These are phyloP conservation scores for Drosophila recens DNA, from an alignment of 2,888 invertebrate species.

Conservation along the genomic window DNA sequence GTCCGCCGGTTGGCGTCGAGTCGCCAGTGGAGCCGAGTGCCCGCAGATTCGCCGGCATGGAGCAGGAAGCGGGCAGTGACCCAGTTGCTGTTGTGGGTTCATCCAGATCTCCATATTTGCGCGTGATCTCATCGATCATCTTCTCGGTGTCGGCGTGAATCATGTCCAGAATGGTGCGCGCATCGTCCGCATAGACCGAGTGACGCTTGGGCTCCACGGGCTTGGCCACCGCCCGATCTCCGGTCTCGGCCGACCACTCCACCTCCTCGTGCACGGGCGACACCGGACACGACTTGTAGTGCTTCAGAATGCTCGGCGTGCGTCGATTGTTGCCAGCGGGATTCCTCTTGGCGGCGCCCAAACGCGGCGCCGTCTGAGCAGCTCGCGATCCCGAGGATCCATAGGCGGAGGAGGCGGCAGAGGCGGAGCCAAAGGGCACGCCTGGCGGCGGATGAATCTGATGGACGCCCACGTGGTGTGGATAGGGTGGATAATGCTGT, in stretches of 20 bases:
- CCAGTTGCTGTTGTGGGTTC: constrained; percentile 53
- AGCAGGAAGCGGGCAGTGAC: constrained; percentile 77
- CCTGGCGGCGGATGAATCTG: constrained; percentile 83
- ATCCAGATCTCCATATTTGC: constrained; percentile 88
- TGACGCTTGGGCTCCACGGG: constrained; percentile 84
- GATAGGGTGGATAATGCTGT: constrained; percentile 85
- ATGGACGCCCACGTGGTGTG: constrained; percentile 85
- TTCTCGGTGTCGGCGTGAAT: constrained; percentile 89
- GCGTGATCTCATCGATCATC: constrained; percentile 89
- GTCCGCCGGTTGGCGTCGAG: constrained; percentile 85
- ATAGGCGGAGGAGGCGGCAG: neutral
- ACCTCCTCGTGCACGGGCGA: constrained; percentile 93
- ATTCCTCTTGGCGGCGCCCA: constrained; percentile 72
- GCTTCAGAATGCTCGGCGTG: constrained; percentile 87
- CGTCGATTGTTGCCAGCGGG: constrained; percentile 83
- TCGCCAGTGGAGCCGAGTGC: constrained; percentile 85
- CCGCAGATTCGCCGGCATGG: constrained; percentile 79
- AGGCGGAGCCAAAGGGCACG: constrained; percentile 69
- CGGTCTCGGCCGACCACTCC: constrained; percentile 86
- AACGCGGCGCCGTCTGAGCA: constrained; percentile 52
- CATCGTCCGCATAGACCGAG: constrained; percentile 86
- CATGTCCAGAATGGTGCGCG: constrained; percentile 87
- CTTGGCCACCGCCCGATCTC: constrained; percentile 61
- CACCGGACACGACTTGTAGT: constrained; percentile 92
- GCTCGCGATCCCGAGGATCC: constrained; percentile 22